These are phyloP conservation scores for Mylabris sibirica DNA, from an alignment of 2,888 invertebrate species.

Conservation along the genomic window DNA sequence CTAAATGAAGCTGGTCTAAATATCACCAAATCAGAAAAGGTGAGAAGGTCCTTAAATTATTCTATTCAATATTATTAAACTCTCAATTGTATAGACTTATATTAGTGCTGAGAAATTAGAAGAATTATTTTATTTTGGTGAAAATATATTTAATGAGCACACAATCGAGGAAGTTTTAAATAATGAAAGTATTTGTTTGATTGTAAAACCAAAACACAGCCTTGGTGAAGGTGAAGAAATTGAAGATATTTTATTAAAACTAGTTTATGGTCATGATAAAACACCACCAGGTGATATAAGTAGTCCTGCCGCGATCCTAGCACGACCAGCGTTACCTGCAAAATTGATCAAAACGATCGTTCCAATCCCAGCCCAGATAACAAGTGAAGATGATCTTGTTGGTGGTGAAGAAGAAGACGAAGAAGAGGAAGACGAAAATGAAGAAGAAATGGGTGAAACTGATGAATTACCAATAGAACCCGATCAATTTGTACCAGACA, in stretches of 20 bases:
- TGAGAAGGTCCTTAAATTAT: conserved; percentile 19
- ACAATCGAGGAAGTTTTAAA: conserved; percentile 36
- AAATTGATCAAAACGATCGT: background rate
- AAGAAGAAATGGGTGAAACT: background rate
- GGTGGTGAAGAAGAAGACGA: conserved; percentile 32
- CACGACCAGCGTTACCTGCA: conserved; percentile 20
- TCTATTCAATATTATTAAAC: background rate
- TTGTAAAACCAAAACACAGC: conserved; percentile 38
- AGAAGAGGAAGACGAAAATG: conserved; percentile 23
- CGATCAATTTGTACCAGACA: background rate
- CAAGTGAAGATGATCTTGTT: conserved; percentile 35
- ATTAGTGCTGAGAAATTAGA: conserved; percentile 49
- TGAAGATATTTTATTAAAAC: conserved; percentile 43
- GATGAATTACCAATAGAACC: background rate
- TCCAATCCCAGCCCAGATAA: conserved; percentile 15
- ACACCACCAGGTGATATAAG: conserved; percentile 49
- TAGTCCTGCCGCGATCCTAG: conserved; percentile 30
- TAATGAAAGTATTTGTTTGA: conserved; percentile 34
- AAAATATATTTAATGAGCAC: conserved; percentile 36
- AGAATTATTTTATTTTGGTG: conserved; percentile 55
- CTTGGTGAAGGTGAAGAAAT: conserved; percentile 41
- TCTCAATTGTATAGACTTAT: conserved; percentile 30
- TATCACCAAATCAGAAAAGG: conserved; percentile 49
- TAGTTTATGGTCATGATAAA: conserved; percentile 50
- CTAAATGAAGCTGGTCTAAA: conserved; percentile 48